phyloP scores from a whole-genome alignment of 2,113 vertebrate species.

The Gallinago paraguaiae region DNA sequence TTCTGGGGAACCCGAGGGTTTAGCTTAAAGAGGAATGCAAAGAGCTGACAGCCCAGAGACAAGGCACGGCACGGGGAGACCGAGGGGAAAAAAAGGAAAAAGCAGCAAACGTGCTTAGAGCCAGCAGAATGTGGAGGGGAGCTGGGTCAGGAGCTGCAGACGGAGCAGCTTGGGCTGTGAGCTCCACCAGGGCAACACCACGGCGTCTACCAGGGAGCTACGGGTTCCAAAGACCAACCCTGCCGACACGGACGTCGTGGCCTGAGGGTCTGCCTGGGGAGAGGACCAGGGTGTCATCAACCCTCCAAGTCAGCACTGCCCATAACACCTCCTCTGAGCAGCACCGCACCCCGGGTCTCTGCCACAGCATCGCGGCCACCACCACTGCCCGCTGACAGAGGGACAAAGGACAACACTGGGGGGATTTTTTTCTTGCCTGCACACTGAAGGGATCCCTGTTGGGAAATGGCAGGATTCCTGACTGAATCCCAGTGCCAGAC shows the following conservation, averaged over 20 bases:
- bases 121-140: not conserved
- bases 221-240: conserved; percentile 25
- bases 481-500: not conserved
- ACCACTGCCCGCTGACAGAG: conserved; percentile 15
- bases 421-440: not conserved
- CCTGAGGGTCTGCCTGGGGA: conserved; percentile 27
- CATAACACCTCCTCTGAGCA: conserved; percentile 40
- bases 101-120: not conserved
- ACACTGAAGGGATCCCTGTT: conserved; percentile 10
- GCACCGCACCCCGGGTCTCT: conserved; percentile 9
- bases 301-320: conserved; percentile 41
- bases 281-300: conserved; percentile 42
- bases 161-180: not conserved
- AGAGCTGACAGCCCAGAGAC: conserved; percentile 9
- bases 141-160: not conserved
- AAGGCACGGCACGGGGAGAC: not conserved
- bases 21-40: not conserved
- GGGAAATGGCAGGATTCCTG: not conserved
- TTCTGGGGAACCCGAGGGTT: conserved; percentile 33
- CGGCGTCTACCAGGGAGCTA: not conserved
- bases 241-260: conserved; percentile 27
- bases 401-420: not conserved
- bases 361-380: conserved; percentile 4
- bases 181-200: not conserved
- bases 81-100: not conserved